Evolutionary conservation across 1,140 invertebrate species (phyloP), one percentile per base, ranked within the genome.

Genomic region (Drosophila kohkoa): DNA sequence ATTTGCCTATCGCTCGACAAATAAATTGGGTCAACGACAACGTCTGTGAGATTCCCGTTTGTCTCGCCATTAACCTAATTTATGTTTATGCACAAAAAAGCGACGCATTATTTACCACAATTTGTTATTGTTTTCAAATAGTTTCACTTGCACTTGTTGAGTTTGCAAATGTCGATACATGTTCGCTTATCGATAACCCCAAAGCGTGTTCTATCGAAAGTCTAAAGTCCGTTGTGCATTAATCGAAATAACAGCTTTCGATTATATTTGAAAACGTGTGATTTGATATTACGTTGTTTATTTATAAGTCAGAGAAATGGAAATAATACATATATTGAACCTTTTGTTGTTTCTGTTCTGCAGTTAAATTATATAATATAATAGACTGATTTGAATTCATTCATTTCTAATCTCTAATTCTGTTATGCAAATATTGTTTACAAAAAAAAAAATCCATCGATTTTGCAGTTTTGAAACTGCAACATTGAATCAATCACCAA

Each of bases 21-120:
- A 1, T n/a, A 8, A 65, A 43, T 69, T 82, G 13, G 81, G 76
- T 73, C 81, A 79, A 73, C 73, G 77, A 79, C 81, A 77, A 46
- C 57, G 25, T 60, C 20, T 28, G 5, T 6, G 32, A 58, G 45
- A 41, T 28, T 38, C 16, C 8, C 48, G n/a, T 25, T 25, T 2
- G 41, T 79, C 76, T 72, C 67, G 71, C 54, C 76, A 70, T 76
- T 69, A 76, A 79, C 76, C 81, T 49, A 83, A 76, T 72, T 82
- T 63, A 52, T 54, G 11, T 30, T 32, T 54, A 65, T 65, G n/a
- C 38, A 32, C 20, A 25, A 25, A 43, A 54, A 54, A 16, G 48
- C 8, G 10, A 49, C 20, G 20, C 10, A 49, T 10, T 49, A 1
- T 20, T 49, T 43, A 43, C 41, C n/a, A 13, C 11, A 41, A 3